Evolutionary conservation across 64 coral and sea anemone genomes (phyloP).

Genomic region (Actinia equina): DNA sequence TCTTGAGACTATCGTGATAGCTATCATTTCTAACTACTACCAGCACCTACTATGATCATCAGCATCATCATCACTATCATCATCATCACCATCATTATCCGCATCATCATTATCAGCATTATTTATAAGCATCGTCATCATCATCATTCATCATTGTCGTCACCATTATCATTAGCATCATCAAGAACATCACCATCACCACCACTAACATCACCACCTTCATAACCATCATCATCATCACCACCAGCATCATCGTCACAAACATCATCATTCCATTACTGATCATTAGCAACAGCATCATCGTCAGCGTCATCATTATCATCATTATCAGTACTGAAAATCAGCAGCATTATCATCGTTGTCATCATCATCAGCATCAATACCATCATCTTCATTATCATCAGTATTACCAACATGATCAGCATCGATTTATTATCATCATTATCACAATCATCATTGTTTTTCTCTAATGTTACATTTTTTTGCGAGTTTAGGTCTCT

Average conservation of each 20-base stretch:
- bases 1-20: not conserved
- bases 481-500: slow-evolving; percentile 41
- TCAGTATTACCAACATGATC: not conserved
- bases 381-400: not conserved
- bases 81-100: not conserved
- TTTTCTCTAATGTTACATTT: not conserved
- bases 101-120: not conserved
- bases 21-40: not conserved
- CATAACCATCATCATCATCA: not conserved
- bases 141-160: not conserved
- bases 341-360: not conserved
- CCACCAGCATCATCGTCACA: not conserved
- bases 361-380: not conserved
- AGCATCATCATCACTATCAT: not conserved
- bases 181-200: not conserved
- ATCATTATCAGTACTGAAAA: not conserved
- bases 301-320: not conserved
- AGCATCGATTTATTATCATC: not conserved
- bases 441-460: not conserved
- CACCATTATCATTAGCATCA: not conserved
- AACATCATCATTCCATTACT: not conserved
- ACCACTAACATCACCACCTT: not conserved
- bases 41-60: not conserved
- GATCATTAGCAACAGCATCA: not conserved
- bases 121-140: not conserved